Conservation (phyloP, 2,888 invertebrate genomes). For the Ephialtes manifestator region DNA sequence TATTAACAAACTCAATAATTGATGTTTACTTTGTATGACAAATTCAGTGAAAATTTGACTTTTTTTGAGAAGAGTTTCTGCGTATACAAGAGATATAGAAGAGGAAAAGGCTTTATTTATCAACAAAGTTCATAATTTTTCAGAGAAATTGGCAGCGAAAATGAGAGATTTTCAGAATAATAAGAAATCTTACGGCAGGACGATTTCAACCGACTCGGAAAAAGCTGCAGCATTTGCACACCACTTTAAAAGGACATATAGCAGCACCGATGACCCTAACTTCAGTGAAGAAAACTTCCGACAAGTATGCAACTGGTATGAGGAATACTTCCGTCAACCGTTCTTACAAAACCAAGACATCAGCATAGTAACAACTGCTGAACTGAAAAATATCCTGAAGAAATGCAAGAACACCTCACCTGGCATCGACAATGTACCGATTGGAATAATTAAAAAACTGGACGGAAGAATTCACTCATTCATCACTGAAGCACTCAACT, state of each 20-base stretch:
- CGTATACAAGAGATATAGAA: too few relatives aligned
- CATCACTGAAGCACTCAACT: conserved; percentile 12
- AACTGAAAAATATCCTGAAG: neutral
- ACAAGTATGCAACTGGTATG: conserved; percentile 7
- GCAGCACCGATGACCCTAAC: neutral
- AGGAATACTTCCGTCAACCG: neutral
- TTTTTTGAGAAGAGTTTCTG: too few relatives aligned
- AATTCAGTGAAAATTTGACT: too few relatives aligned
- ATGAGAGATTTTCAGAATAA: too few relatives aligned
- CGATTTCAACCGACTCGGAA: neutral
- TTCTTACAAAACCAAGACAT: neutral
- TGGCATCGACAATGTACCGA: conserved; percentile 11
- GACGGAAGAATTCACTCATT: neutral
- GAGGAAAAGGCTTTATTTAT: too few relatives aligned
- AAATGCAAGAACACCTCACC: conserved; percentile 12
- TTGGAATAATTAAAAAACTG: conserved; percentile 15
- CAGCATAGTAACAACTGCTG: neutral
- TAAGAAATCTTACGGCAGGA: too few relatives aligned
- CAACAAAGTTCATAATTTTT: too few relatives aligned
- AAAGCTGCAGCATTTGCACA: conserved; percentile 9
- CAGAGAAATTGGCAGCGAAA: too few relatives aligned
- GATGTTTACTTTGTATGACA: too few relatives aligned
- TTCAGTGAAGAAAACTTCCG: conserved; percentile 4
- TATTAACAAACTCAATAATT: too few relatives aligned
- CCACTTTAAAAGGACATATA: conserved; percentile 6